Evolutionary conservation across 2,888 invertebrate species (phyloP), one percentile per base, ranked within the genome.

Genomic region (Metopia argyrocephala): DNA sequence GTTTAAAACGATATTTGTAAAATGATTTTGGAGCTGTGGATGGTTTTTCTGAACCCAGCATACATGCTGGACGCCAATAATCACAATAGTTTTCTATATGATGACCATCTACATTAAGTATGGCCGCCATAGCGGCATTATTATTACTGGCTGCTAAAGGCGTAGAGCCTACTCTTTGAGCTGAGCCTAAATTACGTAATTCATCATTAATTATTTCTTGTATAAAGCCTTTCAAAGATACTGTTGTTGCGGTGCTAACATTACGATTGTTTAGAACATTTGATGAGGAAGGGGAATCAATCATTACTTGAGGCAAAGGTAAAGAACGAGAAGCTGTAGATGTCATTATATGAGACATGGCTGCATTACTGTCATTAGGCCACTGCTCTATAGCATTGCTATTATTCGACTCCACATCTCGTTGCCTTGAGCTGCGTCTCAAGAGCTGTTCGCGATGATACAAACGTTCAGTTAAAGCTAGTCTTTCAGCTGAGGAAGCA

Each of bases 1-100:
- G 86, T 7, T 89, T 87, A 69, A 91, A 86, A 2, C 88, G 88
- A 76, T 91, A 91, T 79, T 89, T 90, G 84, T 91, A 91, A 82
- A 88, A 90, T 27, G 90, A 89, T 79, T 91, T 90, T 0, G 90
- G 89, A 3, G 87, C 87, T 15, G 85, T 78, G 0, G 87, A 86
- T 64, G 89, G 90, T 69, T 89, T 91, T 3, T 87, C 87, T 3
- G 87, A 85, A 0, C 89, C 85, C 4, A 90, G 86, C 79, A 87
- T 86, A 61, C 89, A 90, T 0, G 88, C 86, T 0, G 90, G 89
- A 38, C 91, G 86, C 90, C 90, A 90, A 76, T 89, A 90, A 75
- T 90, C 90, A 62, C 89, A 89, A 76, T 89, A 90, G 15, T 86
- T 87, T 1, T 88, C 88, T 61, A 87, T 86, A 23, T 87, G 88